Evolutionary conservation across 2,888 invertebrate species (phyloP).

Genomic region (Drosophila nigricruria): DNA sequence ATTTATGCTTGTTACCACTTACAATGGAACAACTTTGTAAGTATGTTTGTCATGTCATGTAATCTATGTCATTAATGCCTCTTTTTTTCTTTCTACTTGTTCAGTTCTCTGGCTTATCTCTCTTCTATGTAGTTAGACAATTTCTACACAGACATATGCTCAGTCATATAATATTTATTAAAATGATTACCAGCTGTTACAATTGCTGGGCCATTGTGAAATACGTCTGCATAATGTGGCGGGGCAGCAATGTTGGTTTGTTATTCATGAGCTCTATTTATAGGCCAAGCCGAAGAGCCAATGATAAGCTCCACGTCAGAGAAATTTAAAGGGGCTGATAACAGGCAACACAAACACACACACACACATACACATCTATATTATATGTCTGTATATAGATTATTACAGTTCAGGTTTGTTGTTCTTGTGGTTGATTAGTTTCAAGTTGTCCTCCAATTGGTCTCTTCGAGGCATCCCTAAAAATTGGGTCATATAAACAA

Average conservation of each 20-base stretch:
- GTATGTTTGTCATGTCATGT: background rate
- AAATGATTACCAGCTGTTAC: conserved; percentile 50
- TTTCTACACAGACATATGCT: background rate
- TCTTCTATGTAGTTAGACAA: background rate
- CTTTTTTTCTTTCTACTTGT: background rate
- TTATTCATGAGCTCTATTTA: conserved; percentile 49
- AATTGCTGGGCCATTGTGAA: conserved; percentile 24
- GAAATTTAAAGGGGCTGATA: conserved; percentile 44
- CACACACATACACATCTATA: background rate
- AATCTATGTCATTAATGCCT: background rate
- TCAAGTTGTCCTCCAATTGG: background rate
- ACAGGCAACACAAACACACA: conserved; percentile 14
- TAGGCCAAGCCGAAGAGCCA: conserved; percentile 35
- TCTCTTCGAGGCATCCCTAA: background rate
- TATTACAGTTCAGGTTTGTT: background rate
- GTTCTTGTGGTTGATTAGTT: background rate
- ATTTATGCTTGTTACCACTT: background rate
- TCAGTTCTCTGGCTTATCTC: background rate
- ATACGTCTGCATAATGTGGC: conserved; percentile 28
- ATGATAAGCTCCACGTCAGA: conserved; percentile 50
- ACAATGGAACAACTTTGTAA: background rate
- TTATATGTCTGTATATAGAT: background rate
- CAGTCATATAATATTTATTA: conserved; percentile 14
- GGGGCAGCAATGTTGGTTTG: conserved; percentile 31
- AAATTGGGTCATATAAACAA: background rate